Conservation (phyloP, 2,888 invertebrate species). For the Stegophylla sp. region DNA sequence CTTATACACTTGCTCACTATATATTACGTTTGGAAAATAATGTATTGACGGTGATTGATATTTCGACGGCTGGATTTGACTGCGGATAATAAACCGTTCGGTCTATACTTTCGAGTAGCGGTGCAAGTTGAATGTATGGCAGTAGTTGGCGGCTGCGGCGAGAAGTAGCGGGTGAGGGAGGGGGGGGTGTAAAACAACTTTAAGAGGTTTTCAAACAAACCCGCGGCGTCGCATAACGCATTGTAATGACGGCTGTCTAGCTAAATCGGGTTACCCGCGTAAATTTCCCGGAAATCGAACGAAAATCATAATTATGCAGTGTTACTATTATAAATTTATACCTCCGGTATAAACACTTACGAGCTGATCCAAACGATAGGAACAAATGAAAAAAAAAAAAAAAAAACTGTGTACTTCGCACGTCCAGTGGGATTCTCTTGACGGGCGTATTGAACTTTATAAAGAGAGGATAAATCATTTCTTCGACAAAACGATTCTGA, state of each 20-base stretch:
- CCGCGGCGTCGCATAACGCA: not conserved
- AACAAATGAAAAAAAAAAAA: too few species aligned
- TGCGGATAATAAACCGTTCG: not conserved
- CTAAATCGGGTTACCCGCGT: not conserved
- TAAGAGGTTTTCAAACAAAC: conserved; percentile 17
- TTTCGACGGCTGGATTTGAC: not conserved
- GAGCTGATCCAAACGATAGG: too few species aligned
- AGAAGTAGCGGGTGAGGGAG: not conserved
- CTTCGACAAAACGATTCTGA: too few species aligned
- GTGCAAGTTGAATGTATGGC: not conserved
- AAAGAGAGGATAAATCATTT: too few species aligned
- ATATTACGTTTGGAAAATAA: not conserved
- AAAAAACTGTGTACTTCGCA: too few species aligned
- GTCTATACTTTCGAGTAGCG: not conserved
- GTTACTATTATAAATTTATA: too few species aligned
- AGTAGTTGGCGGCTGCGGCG: not conserved
- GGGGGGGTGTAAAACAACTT: not conserved
- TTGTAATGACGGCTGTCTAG: not conserved
- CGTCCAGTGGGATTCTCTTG: too few species aligned
- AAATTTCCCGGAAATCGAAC: not conserved
- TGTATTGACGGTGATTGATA: not conserved
- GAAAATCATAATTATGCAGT: too few species aligned
- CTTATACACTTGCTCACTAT: too few species aligned
- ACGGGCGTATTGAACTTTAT: too few species aligned
- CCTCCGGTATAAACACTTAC: too few species aligned